Base-by-base conservation (phyloP, 2,113 vertebrate genomes). In the Passerina amoena region DNA sequence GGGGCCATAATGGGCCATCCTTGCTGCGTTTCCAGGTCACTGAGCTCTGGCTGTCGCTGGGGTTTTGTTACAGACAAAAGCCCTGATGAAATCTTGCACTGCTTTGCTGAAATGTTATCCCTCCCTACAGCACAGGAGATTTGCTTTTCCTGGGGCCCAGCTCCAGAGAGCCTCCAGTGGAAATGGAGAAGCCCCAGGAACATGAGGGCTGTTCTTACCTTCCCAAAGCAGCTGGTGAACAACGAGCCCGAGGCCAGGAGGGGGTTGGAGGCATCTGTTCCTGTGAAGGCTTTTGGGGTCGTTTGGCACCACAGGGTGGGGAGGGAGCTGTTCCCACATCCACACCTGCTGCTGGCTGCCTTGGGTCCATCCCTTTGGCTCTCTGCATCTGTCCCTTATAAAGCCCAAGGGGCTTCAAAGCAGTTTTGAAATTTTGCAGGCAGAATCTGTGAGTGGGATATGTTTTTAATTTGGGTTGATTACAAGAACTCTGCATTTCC, bases 221-320 rank as follows among this genome's bases (percentile, higher is more conserved):
- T 27, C 79, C 45, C 0, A 47, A 19, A 63, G 25, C 88, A 76
- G 47, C 65, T 59, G 75, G 11, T 3, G 23, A 28, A 5, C 24
- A 51, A 4, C 0, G 4, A 63, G 30, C 77, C 64, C 1, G 1
- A 28, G 44, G 86, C 65, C 30, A 2, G 8, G 3, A 22, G 35
- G 27, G 45, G 31, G 5, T 7, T 24, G 3, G 44, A 54, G 61
- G 51, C 21, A 0, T 30, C 33, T 17, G 6, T 5, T 42, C 17
- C 60, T 11, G 0, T 3, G 8, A 14, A 68, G 40, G n/a, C 8
- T 65, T 65, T 6, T 17, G 0, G 24, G 31, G 4, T 6, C 5
- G 4, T 11, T 73, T 45, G 42, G n/a, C 16, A 22, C 18, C 22
- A 3, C 17, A 4, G 53, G 23, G 16, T 0, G 4, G 24, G 51